Evolutionary conservation across 1,140 invertebrate species (phyloP).

Genomic region (Cherax destructor): DNA sequence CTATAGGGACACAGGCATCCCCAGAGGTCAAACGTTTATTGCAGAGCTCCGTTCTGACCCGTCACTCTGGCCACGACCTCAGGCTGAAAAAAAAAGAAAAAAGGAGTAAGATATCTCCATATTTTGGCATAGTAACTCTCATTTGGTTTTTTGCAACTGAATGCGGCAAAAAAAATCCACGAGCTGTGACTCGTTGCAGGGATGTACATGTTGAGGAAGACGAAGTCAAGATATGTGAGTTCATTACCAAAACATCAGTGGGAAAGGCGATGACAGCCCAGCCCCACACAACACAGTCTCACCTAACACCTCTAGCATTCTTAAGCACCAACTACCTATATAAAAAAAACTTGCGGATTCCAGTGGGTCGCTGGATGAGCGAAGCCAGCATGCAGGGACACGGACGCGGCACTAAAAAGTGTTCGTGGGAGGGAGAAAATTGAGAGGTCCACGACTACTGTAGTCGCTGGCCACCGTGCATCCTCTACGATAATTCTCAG

Average conservation of each 20-base stretch:
- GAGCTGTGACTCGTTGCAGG: neutral
- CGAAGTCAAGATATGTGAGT: neutral
- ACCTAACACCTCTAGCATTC: neutral
- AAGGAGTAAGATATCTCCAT: neutral
- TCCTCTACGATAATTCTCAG: neutral
- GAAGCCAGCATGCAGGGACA: neutral
- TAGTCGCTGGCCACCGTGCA: neutral
- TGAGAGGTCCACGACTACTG: neutral
- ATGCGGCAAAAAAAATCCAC: neutral
- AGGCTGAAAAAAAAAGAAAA: neutral
- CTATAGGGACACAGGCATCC: neutral
- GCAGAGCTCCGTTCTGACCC: neutral
- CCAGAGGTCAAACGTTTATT: conserved; percentile 9
- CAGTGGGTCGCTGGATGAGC: neutral
- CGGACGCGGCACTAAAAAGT: neutral
- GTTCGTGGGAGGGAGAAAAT: conserved; percentile 9
- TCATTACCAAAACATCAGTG: neutral
- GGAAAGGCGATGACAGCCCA: neutral
- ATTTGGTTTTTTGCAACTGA: neutral
- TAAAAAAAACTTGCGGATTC: neutral
- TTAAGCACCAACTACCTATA: neutral
- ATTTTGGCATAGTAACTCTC: neutral
- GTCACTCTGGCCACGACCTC: neutral
- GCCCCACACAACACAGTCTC: neutral
- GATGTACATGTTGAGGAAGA: neutral